Evolutionary conservation across 2,113 vertebrate genomes (phyloP).

Genomic region (Scopus umbretta): DNA sequence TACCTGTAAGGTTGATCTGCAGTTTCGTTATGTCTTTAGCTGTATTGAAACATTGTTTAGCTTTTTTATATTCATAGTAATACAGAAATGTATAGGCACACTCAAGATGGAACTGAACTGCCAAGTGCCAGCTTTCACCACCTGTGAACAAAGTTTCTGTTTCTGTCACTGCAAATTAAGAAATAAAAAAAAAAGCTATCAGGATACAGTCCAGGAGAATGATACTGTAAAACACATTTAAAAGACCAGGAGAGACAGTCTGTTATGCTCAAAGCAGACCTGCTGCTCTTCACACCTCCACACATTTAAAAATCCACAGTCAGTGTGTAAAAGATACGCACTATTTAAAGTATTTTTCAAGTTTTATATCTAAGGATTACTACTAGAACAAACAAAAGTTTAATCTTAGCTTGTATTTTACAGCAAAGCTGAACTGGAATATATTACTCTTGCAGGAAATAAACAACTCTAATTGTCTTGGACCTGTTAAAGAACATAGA

Average conservation of each 20-base stretch:
- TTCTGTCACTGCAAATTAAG: constrained; percentile 78
- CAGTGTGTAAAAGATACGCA: fast-evolving
- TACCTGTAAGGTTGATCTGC: constrained; percentile 84
- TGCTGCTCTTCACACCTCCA: not conserved
- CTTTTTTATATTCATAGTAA: constrained; percentile 90
- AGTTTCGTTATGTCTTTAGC: constrained; percentile 83
- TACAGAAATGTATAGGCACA: constrained; percentile 83
- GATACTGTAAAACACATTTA: not conserved
- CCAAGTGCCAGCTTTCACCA: constrained; percentile 69
- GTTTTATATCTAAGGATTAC: not conserved
- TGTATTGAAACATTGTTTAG: constrained; percentile 79
- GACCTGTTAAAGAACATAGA: not conserved
- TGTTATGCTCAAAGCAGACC: not conserved
- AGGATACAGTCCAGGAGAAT: not conserved
- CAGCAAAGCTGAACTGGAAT: not conserved
- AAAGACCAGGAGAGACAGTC: not conserved
- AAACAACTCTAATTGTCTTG: not conserved
- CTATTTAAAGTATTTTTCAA: not conserved
- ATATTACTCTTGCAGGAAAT: not conserved
- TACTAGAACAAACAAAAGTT: not conserved
- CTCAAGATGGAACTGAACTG: constrained; percentile 90
- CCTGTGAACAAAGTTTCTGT: constrained; percentile 66
- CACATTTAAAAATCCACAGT: not conserved
- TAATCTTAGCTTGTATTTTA: not conserved
- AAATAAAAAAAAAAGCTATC: constrained; percentile 5